Evolutionary conservation across 2,888 invertebrate genomes (phyloP).

Genomic region (Cataglyphis rosenhaueri): DNA sequence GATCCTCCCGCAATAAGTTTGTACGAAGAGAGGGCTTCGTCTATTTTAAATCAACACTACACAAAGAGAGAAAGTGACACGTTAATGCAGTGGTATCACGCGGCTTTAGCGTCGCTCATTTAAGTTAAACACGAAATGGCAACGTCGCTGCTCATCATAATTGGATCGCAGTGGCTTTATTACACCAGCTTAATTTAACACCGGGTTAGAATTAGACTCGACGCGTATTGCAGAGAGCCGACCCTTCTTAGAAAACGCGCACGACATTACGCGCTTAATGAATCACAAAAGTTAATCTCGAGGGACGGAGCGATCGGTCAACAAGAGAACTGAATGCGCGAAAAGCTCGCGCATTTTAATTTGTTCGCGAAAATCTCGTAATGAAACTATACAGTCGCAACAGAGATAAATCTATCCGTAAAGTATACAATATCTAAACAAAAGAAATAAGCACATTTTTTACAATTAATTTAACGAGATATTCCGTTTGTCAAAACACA

Average conservation of each 20-base stretch:
- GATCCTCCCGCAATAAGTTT: not conserved
- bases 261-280: constrained; percentile 61
- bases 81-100: constrained; percentile 31
- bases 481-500: not conserved
- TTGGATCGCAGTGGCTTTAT: constrained; percentile 69
- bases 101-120: constrained; percentile 60
- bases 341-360: constrained; percentile 7
- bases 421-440: not conserved
- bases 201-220: constrained; percentile 64
- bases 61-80: constrained; percentile 17
- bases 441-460: constrained; percentile 6
- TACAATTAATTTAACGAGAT: not conserved
- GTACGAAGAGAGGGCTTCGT: not conserved
- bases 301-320: constrained; percentile 67
- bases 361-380: not conserved
- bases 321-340: constrained; percentile 53
- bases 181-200: constrained; percentile 61
- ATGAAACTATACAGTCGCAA: not conserved
- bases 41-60: not conserved
- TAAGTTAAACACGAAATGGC: constrained; percentile 63
- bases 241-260: constrained; percentile 9
- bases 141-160: constrained; percentile 62
- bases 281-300: constrained; percentile 72
- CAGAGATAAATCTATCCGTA: not conserved
- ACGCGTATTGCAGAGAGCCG: constrained; percentile 2